Base-by-base conservation (phyloP, 2,888 invertebrate genomes). In the Pediacus dermestoides region DNA sequence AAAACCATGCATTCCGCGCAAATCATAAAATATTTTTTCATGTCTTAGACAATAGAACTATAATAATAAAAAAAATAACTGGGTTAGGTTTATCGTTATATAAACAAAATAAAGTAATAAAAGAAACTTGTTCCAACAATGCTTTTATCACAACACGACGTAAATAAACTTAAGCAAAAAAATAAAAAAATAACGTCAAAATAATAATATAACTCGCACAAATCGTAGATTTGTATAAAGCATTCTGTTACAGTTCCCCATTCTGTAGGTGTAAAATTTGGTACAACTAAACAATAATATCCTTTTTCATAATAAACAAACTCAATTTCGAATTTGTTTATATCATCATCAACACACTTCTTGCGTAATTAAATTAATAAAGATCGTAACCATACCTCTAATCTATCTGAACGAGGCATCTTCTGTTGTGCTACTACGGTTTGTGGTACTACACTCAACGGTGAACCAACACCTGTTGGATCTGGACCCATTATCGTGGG, bases 351-450 rank as follows among this genome's bases (percentile, higher is more conserved):
- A 23, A 23, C n/a, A 23, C n/a, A 6, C n/a, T 9, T 3, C 9
- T n/a, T 23, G 10, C 10, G 10, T 10, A 23, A n/a, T n/a, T 21
- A 21, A 21, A 7, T n/a, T 21, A 21, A n/a, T 25, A 25, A n/a
- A 25, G n/a, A 34, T 18, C 23, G 30, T 27, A 30, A 46, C 37
- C 84, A 81, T 81, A 93, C 94, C 92, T 94, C 93, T 75, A 94
- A 83, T 77, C 94, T 82, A 75, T 93, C 93, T 70, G 91, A 86
- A 74, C 93, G 85, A 62, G 89, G 88, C 80, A 92, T 80, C 78
- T 94, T 93, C 78, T 92, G 92, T 75, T 91, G 86, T 63, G 80
- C 73, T 74, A 85, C 87, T 70, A 85, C 89, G 70, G 82, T 85
- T 78, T 88, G 89, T 71, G 80, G 88, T 71, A 82, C 84, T 62